Evolutionary conservation across 2,888 invertebrate species (phyloP), one percentile per base, ranked within the genome.

Genomic region (Apamea monoglypha): DNA sequence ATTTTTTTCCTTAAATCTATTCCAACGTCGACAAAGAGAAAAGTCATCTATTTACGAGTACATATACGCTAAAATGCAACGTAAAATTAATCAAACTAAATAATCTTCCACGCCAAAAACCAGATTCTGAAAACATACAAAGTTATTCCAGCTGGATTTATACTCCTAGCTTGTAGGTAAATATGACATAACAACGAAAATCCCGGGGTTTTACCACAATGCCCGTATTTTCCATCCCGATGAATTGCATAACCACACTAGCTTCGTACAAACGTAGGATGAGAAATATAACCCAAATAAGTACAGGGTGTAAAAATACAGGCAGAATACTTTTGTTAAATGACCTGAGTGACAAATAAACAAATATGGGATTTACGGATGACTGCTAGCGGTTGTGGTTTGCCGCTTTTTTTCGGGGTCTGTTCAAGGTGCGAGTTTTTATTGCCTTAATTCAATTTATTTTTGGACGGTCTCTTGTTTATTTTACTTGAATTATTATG

Each of bases 311-410:
- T 75, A 72, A 80, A 80, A 87, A 84, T 80, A 87, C 74, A 68
- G 44, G 70, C 74, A 69, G 32, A 71, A 82, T 70, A 66, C 64
- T 86, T 82, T 78, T 85, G 88, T 86, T 89, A 86, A 89, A 90
- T 88, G 85, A 90, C 76, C 82, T 87, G 80, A 87, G 86, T 87
- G 81, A 89, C 85, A 89, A 90, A 86, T 76, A 83, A 80, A 84
- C 76, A 84, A 84, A 84, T 77, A 76, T 76, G 82, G 71, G 47
- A 53, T 79, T 80, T 67, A 76, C 68, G 80, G 80, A 47, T 81
- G 82, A 82, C 67, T 80, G 81, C 74, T 70, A 59, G 73, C 74
- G 63, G 50, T 76, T 84, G 77, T 82, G 66, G 75, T 73, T 83
- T 73, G 77, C n/a, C 66, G 50, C 80, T 74, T 79, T 88, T 86